These are phyloP conservation scores for Mythimna pallens DNA, from an alignment of 2,888 invertebrate species.

Conservation along the genomic window DNA sequence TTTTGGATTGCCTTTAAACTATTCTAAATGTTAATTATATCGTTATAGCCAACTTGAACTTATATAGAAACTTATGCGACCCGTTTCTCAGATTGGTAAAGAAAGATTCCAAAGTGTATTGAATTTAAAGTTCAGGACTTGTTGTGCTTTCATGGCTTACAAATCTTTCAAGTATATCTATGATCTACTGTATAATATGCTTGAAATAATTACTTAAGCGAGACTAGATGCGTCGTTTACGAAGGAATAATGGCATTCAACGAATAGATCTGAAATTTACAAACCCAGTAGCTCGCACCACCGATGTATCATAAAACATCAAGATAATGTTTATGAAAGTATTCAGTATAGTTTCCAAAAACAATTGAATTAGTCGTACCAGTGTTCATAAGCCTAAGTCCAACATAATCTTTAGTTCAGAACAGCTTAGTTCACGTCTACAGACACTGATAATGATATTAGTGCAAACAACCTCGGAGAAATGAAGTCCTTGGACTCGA, in stretches of 20 bases:
- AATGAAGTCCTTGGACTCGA: constrained; percentile 53
- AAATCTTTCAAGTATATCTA: constrained; percentile 23
- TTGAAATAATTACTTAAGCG: not conserved
- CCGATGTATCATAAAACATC: not conserved
- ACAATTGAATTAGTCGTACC: not conserved
- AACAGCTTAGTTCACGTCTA: constrained; percentile 23
- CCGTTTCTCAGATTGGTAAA: constrained; percentile 46
- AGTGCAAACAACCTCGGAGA: constrained; percentile 38
- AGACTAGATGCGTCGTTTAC: not conserved
- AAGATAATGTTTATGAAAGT: not conserved
- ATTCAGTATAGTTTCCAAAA: not conserved
- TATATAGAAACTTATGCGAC: constrained; percentile 44
- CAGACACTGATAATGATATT: constrained; percentile 39
- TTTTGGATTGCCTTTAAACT: constrained; percentile 52
- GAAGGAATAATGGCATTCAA: not conserved
- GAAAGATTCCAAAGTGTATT: constrained; percentile 52
- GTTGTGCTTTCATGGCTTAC: constrained; percentile 31
- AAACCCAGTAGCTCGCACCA: not conserved
- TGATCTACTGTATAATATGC: constrained; percentile 13
- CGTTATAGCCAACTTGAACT: constrained; percentile 59
- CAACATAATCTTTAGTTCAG: constrained; percentile 13
- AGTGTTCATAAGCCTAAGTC: constrained; percentile 1
- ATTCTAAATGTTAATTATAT: constrained; percentile 63
- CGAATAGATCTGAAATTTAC: not conserved
- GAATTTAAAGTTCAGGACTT: constrained; percentile 60